A percentile compares a stretch with the other conserved stretches of the same genome.
These are phyloP conservation scores for Ispidina lecontei DNA, from an alignment of 2,797 vertebrate species.

Conservation along the genomic window DNA sequence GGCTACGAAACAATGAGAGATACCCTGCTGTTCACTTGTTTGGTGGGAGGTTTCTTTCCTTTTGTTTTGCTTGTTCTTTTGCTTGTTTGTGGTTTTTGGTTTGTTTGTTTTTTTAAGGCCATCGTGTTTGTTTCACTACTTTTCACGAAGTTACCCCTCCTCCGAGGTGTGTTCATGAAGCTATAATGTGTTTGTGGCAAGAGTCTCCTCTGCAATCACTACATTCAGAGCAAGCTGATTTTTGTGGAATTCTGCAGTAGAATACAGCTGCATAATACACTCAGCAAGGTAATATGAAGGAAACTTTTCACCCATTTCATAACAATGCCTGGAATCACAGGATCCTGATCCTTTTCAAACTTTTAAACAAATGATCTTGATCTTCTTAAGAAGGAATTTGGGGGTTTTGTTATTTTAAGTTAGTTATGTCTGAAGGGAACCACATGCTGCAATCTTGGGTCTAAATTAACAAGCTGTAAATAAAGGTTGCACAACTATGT, in stretches of 20 bases:
- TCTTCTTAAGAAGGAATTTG: constrained; percentile 32
- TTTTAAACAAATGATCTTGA: constrained; percentile 35
- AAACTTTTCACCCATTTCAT: background rate
- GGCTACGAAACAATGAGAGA: background rate
- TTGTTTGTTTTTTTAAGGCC: background rate
- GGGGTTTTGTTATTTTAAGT: constrained; percentile 5
- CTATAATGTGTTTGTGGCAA: background rate
- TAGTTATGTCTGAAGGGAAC: constrained; percentile 48
- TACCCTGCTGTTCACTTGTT: background rate
- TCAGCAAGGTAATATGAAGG: background rate
- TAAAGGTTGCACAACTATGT: constrained; percentile 6
- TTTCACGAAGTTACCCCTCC: background rate
- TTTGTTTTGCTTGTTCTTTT: background rate
- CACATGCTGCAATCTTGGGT: constrained; percentile 26
- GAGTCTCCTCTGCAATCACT: background rate
- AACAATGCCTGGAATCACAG: constrained; percentile 26
- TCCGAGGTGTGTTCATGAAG: background rate
- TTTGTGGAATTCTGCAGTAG: background rate
- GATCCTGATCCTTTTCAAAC: background rate
- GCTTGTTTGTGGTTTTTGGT: background rate
- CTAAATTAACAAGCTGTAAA: constrained; percentile 38
- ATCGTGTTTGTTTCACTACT: background rate
- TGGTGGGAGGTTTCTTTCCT: too few relatives aligned
- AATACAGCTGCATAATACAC: background rate
- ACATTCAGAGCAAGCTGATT: background rate